Conservation (phyloP, 2,113 vertebrate species). For the Octodon degus region DNA sequence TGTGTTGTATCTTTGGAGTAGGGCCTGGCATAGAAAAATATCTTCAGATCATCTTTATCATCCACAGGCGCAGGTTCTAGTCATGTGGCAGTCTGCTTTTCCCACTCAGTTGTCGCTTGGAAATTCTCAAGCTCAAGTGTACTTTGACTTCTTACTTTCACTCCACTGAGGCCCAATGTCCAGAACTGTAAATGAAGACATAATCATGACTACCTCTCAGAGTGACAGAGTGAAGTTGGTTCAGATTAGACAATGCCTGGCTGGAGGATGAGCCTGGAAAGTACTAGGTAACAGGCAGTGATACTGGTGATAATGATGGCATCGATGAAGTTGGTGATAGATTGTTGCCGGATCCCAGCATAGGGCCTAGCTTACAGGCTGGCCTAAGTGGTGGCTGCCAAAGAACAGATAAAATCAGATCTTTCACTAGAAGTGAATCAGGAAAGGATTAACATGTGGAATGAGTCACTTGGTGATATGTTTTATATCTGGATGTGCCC, state of each 20-base stretch:
- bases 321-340: not conserved
- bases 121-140: slow-evolving; percentile 18
- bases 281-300: not conserved
- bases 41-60: not conserved
- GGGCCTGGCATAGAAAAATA: not conserved
- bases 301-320: not conserved
- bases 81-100: not conserved
- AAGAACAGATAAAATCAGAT: not conserved
- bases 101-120: not conserved
- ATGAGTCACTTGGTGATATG: not conserved
- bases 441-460: slow-evolving; percentile 16
- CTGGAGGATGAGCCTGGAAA: not conserved
- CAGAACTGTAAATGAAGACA: not conserved
- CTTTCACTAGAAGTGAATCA: slow-evolving; percentile 7
- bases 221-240: not conserved
- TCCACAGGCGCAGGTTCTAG: not conserved
- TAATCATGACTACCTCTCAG: not conserved
- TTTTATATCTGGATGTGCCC: no score
- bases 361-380: not conserved
- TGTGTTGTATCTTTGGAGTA: not conserved
- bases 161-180: not conserved
- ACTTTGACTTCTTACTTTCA: slow-evolving; percentile 13
- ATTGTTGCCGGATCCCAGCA: not conserved
- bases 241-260: not conserved
- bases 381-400: not conserved